Percentiles rank a stretch among this genome's conserved stretches.
phyloP scores from a whole-genome alignment of 1,140 invertebrate species.

The Sminthurinus signatus region DNA sequence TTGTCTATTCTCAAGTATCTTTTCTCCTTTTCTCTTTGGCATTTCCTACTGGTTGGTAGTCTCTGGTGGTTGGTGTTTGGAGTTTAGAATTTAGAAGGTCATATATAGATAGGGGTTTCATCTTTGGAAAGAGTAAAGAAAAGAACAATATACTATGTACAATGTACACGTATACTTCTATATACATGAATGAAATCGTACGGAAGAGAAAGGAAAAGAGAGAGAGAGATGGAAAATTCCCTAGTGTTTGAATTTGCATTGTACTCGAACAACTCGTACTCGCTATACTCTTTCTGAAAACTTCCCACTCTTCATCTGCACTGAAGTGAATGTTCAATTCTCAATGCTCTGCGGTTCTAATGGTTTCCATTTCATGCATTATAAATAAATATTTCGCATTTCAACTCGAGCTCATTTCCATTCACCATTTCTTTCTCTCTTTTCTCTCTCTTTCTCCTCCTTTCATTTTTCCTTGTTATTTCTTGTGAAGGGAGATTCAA shows the following conservation, averaged over 20 bases:
- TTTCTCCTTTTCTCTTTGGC: no score
- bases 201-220: background rate
- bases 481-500: background rate
- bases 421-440: background rate
- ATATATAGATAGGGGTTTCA: no score
- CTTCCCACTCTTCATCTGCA: conserved; percentile 10
- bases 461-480: background rate
- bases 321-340: conserved; percentile 5
- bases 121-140: no score
- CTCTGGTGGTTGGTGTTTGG: no score
- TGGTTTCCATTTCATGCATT: conserved; percentile 16
- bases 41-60: no score
- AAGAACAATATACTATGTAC: no score
- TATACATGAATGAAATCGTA: no score
- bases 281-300: no score
- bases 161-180: no score
- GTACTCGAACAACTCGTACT: no score
- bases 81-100: no score
- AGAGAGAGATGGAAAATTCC: background rate
- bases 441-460: background rate
- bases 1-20: background rate
- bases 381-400: conserved; percentile 19
- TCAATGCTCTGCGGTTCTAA: conserved; percentile 14
- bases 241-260: conserved; percentile 7
- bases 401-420: conserved; percentile 7